Evolutionary conservation across 2,888 invertebrate genomes (phyloP).

Genomic region (Clitarchus hookeri): DNA sequence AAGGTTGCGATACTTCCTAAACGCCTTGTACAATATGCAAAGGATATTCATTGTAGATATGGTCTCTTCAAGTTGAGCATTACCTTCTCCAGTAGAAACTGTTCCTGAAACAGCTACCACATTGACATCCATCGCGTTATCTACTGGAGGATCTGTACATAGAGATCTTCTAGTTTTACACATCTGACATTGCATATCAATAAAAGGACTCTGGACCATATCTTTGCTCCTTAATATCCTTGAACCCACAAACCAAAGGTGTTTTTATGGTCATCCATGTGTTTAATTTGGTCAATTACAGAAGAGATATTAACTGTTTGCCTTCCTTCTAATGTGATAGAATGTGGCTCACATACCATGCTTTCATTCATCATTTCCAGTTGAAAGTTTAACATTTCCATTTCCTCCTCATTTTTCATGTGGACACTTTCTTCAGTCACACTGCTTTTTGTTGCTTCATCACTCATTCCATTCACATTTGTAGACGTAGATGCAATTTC

Average conservation of each 20-base stretch:
- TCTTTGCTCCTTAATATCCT: conserved; percentile 19
- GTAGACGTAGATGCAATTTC: background rate
- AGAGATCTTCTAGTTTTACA: conserved; percentile 11
- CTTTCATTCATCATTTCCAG: background rate
- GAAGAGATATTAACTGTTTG: background rate
- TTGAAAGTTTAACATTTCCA: background rate
- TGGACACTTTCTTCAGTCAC: background rate
- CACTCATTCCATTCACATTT: background rate
- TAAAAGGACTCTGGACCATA: background rate
- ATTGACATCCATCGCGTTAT: conserved; percentile 18
- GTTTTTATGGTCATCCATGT: conserved; percentile 22
- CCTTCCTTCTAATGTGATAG: background rate
- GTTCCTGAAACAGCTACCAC: conserved; percentile 35
- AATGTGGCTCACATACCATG: background rate
- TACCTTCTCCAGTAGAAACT: conserved; percentile 30
- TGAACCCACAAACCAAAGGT: conserved; percentile 5
- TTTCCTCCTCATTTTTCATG: background rate
- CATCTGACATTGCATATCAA: conserved; percentile 12
- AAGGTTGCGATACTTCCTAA: conserved; percentile 24
- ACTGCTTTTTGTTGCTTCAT: no score
- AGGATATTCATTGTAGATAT: conserved; percentile 31
- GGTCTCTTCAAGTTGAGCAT: conserved; percentile 30
- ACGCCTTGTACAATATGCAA: conserved; percentile 31
- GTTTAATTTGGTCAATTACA: conserved; percentile 15
- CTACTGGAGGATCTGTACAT: background rate